Base-by-base conservation (phyloP, 2,888 invertebrate genomes). In the Sesamia inferens region DNA sequence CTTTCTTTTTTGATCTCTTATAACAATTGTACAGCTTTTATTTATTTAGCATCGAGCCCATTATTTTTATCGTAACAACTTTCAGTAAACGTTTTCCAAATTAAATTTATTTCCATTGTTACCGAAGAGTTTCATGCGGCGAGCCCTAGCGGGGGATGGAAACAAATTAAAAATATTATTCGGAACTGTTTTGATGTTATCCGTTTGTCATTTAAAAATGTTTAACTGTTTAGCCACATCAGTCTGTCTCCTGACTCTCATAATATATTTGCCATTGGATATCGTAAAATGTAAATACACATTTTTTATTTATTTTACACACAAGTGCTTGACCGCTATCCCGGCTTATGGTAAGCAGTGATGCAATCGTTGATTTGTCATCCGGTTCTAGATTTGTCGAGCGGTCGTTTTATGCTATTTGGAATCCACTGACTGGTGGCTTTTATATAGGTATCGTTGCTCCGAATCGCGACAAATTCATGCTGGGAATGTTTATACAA, bases 151-250 rank as follows among this genome's bases (percentile, higher is more conserved):
- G 48, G 61, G 64, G 51, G n/a, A n/a, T 59, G 14, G n/a, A 54
- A 81, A 81, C 63, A 63, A 76, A 81, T 77, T 67, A 81, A 77
- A 77, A 81, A 81, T 66, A 81, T 81, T 13, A 54, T 66, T 75
- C n/a, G 22, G 44, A n/a, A 31, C 24, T 61, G 5, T 62, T n/a
- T n/a, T 24, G 47, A 78, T 48, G 44, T 39, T n/a, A n/a, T 47
- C n/a, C 39, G 14, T 8, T 47, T 51, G 51, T 6, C 44, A 79
- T 61, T 79, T 72, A 16, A 72, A 71, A 79, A 71, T 71, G 79
- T 71, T 71, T 39, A 24, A 31, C 31, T 42, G 6, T 24, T 47
- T 6, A 39, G 31, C 22, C 8, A 24, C 42, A 6, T 78, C 51
- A 44, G 58, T 51, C 51, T 51, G 58, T 51, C 10, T 5, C 22